Evolutionary conservation across 2,797 vertebrate species (phyloP), one percentile per base, ranked within the genome.

Genomic region (Lepilemur ruficaudatus): DNA sequence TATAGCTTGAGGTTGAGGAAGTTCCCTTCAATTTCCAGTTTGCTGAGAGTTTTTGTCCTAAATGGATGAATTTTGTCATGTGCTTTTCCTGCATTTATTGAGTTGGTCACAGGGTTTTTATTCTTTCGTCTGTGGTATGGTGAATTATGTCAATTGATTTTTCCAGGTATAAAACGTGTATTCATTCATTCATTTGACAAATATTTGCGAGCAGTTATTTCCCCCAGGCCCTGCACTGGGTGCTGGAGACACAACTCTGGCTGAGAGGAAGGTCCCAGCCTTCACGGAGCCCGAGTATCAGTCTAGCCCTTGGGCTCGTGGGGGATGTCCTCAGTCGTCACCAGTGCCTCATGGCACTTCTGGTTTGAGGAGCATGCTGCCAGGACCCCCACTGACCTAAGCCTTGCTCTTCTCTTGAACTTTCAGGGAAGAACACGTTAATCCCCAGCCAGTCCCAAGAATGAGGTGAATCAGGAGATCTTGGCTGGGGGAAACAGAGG

Each of bases 191-290:
- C 6, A 4, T 25, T 67, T 46, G 52, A 75, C 61, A n/a, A 59
- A 4, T 28, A 52, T 9, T 28, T 63, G 22, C 1, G n/a, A 41
- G 65, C 38, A 15, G 18, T 46, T 63, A 30, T 55, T 57, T 32
- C 32, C 4, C 13, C 75, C 11, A 4, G 67, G 67, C 30, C 7
- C 22, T 4, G 4, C 46, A 35, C 3, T 81, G 32, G 55, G 4
- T 48, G 25, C 41, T 57, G 75, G 7, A 84, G 41, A 43, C 41
- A 6, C 23, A 48, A 1, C 46, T 85, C 28, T 59, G 41, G 61
- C 50, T 30, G 0, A 6, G 14, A 22, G 18, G n/a, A 20, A 1
- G 4, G 52, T 10, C 52, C 4, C 23, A 0, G 3, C 55, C 72
- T 69, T 55, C 52, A 0, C 23, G 20, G 67, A 89, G 30, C 23